phyloP scores from a whole-genome alignment of 35 echinoderm and acorn worm species.

The Apostichopus parvimensis region DNA sequence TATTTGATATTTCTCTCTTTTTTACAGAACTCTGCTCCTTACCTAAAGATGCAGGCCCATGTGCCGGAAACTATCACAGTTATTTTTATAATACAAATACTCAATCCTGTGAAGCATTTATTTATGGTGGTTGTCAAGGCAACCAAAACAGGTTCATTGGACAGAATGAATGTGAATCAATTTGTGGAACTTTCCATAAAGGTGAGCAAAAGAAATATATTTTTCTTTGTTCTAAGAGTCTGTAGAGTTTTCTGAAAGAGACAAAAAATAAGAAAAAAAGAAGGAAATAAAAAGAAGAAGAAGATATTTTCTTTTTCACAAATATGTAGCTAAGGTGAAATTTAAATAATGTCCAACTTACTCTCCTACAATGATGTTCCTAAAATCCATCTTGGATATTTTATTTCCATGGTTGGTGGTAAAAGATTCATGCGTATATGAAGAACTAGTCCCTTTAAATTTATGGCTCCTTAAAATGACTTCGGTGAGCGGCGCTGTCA shows the following conservation, averaged over 20 bases:
- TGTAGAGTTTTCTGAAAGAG: too few species aligned
- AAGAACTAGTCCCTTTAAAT: too few species aligned
- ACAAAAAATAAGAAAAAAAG: too few species aligned
- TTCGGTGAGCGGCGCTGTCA: too few species aligned
- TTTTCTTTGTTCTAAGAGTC: too few species aligned
- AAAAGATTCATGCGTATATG: too few species aligned
- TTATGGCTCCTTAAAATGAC: too few species aligned
- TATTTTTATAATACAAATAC: conserved; percentile 73
- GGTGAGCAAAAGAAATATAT: conserved; percentile 39
- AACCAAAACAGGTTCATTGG: conserved; percentile 87
- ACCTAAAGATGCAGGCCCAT: conserved; percentile 74
- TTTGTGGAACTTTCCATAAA: conserved; percentile 72
- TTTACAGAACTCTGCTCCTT: conserved; percentile 75
- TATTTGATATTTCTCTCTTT: conserved; percentile 9
- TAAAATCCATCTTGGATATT: neutral
- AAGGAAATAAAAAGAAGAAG: too few species aligned
- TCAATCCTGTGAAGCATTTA: conserved; percentile 68
- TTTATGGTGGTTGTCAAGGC: conserved; percentile 92
- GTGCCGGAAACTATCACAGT: conserved; percentile 59
- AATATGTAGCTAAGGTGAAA: too few species aligned
- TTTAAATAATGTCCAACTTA: neutral
- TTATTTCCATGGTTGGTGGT: too few species aligned
- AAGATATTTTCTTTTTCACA: too few species aligned
- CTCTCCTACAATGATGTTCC: neutral
- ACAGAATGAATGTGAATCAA: conserved; percentile 66